These are phyloP conservation scores for Phyllotreta cruciferae DNA, from an alignment of 2,888 invertebrate species.

Conservation along the genomic window DNA sequence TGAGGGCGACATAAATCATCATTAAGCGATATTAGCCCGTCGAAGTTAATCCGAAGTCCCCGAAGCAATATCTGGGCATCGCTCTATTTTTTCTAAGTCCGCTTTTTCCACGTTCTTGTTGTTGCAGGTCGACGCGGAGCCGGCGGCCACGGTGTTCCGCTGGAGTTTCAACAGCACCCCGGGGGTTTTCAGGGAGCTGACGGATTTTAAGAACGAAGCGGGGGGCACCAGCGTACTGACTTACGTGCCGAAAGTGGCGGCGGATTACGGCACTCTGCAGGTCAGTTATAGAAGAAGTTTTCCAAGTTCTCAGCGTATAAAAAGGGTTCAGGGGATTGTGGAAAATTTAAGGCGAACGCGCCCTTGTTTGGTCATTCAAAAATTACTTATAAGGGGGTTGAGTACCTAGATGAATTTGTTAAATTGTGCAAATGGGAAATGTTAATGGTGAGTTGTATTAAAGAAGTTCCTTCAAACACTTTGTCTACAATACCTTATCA, in stretches of 20 bases:
- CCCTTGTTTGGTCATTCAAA: too few relatives aligned
- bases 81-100: not conserved
- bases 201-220: constrained; percentile 56
- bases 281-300: constrained; percentile 21
- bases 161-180: constrained; percentile 75
- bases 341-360: too few relatives aligned
- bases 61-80: constrained; percentile 19
- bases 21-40: constrained; percentile 19
- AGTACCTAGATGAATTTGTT: too few relatives aligned
- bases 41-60: constrained; percentile 17
- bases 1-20: constrained; percentile 14
- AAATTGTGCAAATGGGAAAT: too few relatives aligned
- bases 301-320: too few relatives aligned
- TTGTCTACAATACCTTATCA: too few relatives aligned
- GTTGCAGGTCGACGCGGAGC: constrained; percentile 75
- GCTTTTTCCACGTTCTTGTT: constrained; percentile 21
- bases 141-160: constrained; percentile 68
- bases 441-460: too few relatives aligned
- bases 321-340: too few relatives aligned
- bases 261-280: constrained; percentile 77
- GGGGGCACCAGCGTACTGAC: constrained; percentile 58
- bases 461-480: too few relatives aligned
- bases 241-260: constrained; percentile 67
- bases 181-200: constrained; percentile 59
- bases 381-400: too few relatives aligned